A percentile compares a stretch with the other conserved stretches of the same genome.
Evolutionary conservation across 2,797 vertebrate species (phyloP).

Genomic region (Petrocephalus sullivani): DNA sequence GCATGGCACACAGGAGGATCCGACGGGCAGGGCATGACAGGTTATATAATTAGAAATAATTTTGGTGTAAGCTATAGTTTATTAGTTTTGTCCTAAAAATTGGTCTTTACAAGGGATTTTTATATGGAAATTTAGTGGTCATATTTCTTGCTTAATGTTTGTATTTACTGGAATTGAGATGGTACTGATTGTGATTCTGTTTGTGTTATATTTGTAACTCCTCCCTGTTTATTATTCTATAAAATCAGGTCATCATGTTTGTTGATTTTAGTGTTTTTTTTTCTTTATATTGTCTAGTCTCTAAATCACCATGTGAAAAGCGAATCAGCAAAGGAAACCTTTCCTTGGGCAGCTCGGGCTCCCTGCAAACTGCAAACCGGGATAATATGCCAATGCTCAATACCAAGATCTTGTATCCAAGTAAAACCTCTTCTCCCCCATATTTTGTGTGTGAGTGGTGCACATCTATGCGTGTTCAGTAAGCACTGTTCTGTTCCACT

Average conservation of each 20-base stretch:
- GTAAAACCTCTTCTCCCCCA: constrained; percentile 54
- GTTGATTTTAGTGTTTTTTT: background rate
- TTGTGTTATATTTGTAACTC: background rate
- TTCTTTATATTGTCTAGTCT: constrained; percentile 50
- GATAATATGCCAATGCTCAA: constrained; percentile 81
- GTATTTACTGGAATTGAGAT: background rate
- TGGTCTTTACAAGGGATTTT: background rate
- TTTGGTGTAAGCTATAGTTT: too few relatives aligned
- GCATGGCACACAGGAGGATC: too few relatives aligned
- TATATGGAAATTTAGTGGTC: background rate
- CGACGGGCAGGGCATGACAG: too few relatives aligned
- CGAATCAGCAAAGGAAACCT: constrained; percentile 78
- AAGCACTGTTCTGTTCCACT: background rate
- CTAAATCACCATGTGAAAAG: constrained; percentile 82
- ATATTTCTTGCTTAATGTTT: background rate
- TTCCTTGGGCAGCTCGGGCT: constrained; percentile 72
- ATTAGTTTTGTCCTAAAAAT: background rate
- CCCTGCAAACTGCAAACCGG: constrained; percentile 77
- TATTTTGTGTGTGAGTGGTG: background rate
- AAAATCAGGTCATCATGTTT: background rate
- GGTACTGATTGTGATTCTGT: background rate
- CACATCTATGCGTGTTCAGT: constrained; percentile 23
- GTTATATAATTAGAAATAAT: too few relatives aligned
- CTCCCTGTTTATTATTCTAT: background rate
- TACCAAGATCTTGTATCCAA: constrained; percentile 82